Evolutionary conservation across 1,140 invertebrate species (phyloP), one percentile per base, ranked within the genome.

Genomic region (Homalodisca vitripennis): DNA sequence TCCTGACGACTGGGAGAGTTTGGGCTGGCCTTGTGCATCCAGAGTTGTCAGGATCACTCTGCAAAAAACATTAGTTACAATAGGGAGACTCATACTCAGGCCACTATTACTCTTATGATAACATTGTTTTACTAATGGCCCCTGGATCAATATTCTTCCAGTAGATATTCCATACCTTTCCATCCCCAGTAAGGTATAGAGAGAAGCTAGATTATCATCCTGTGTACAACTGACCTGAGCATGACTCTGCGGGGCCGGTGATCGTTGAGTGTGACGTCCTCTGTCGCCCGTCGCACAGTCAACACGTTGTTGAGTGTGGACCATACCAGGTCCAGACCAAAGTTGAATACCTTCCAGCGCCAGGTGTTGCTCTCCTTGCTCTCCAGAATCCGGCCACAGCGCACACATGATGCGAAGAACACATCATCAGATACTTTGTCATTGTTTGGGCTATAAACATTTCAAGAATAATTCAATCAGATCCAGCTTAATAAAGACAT

Each of bases 331-430:
- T 74, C 68, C 24, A 74, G 34, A 20, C 73, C 73, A 51, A 67
- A 70, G 26, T 46, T 67, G 63, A 73, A 74, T 31, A 70, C 46
- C 57, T 71, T 73, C 73, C 73, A 74, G 46, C 66, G 71, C 73
- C 73, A 74, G 26, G 71, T 73, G 27, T 55, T 63, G 27, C 14
- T 48, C 13, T 73, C 69, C 13, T 47, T 48, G 22, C 26, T 53
- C 10, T 46, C 26, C 6, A 74, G 34, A 0, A 71, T 48, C 53
- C 71, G 27, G 2, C 73, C 73, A 34, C 51, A 71, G 1, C 73
- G 66, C 10, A 71, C 47, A 55, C 71, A 72, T 29, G 48, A 65
- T 3, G 53, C n/a, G 34, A 68, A 72, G 26, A 65, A 67, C 1
- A 66, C 60, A 20, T 66, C 67, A n/a, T 71, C 66, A 22, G 67